Evolutionary conservation across 2,888 invertebrate genomes (phyloP).

Genomic region (Drosophila neutralis): DNA sequence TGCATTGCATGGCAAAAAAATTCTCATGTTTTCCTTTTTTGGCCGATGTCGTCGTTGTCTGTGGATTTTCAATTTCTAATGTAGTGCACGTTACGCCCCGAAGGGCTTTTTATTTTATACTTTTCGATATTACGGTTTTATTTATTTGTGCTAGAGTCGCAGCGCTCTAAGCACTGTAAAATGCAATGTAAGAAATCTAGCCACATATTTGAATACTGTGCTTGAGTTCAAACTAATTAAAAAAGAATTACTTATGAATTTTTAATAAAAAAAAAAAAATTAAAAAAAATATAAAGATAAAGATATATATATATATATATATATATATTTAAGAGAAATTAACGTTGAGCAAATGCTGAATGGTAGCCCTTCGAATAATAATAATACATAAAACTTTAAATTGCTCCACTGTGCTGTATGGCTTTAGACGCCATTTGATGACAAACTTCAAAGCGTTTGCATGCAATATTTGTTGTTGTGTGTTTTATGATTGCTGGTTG

Average conservation of each 20-base stretch:
- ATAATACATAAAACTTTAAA: not conserved
- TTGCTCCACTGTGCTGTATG: conserved; percentile 45
- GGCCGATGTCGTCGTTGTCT: conserved; percentile 44
- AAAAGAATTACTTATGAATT: no score
- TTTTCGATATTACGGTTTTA: conserved; percentile 64
- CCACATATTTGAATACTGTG: not conserved
- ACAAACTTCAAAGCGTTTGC: conserved; percentile 76
- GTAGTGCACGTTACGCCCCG: conserved; percentile 81
- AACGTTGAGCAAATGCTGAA: not conserved
- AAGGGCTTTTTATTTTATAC: conserved; percentile 69
- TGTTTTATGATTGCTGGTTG: conserved; percentile 60
- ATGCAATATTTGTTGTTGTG: conserved; percentile 73
- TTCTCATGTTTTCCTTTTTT: conserved; percentile 71
- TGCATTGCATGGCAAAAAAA: conserved; percentile 58
- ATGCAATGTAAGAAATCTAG: not conserved
- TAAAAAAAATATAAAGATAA: no score
- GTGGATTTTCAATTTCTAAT: conserved; percentile 81
- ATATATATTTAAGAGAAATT: not conserved
- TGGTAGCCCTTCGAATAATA: not conserved
- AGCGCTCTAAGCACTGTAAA: conserved; percentile 44
- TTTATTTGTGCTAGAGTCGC: conserved; percentile 68
- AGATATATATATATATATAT: not conserved
- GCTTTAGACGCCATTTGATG: conserved; percentile 75
- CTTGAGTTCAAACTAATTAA: not conserved
- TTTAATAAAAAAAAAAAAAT: not conserved